Evolutionary conservation across 2,888 invertebrate genomes (phyloP).

Genomic region (Nomada flava): DNA sequence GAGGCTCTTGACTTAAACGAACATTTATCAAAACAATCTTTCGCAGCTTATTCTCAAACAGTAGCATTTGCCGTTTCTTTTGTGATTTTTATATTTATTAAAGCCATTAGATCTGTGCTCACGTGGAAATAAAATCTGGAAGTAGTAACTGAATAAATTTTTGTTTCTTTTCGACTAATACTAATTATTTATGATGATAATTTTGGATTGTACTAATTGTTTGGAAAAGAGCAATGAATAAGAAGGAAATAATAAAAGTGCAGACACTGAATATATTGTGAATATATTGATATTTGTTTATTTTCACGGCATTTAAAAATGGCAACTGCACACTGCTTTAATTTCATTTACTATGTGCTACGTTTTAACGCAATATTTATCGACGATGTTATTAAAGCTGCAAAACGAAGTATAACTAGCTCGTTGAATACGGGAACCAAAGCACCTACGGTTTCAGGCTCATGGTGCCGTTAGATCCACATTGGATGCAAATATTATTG

Average conservation of each 20-base stretch:
- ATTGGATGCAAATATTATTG: background rate
- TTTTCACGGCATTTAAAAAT: background rate
- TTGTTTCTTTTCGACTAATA: no score
- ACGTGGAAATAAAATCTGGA: no score
- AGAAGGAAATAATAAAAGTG: no score
- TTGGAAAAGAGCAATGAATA: no score
- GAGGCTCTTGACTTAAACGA: background rate
- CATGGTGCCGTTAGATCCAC: background rate
- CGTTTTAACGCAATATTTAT: background rate
- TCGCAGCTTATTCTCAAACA: background rate
- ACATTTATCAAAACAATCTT: constrained; percentile 5
- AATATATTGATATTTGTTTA: no score
- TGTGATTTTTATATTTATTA: no score
- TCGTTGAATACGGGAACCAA: background rate
- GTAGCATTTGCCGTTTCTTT: no score
- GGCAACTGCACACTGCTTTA: background rate
- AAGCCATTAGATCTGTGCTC: no score
- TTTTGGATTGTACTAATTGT: no score
- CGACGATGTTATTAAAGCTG: background rate
- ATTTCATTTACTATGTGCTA: background rate
- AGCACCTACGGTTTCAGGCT: background rate
- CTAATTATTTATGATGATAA: no score
- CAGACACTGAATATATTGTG: no score
- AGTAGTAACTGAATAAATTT: no score
- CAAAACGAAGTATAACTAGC: background rate